Evolutionary conservation across 2,888 invertebrate genomes (phyloP).

Genomic region (Eilema caniola): DNA sequence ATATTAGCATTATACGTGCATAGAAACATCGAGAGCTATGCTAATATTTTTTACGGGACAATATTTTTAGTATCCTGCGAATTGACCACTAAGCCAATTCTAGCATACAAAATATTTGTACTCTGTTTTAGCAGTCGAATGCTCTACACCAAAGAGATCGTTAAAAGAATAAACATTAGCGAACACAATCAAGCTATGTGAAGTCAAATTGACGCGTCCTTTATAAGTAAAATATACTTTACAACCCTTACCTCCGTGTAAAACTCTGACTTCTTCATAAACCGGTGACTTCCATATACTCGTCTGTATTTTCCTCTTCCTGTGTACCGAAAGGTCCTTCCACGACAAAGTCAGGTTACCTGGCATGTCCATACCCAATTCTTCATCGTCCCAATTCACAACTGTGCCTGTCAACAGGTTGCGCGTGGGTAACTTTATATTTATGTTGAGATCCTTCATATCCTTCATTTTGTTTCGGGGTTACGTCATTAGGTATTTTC

Average conservation of each 20-base stretch:
- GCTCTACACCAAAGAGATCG: no score
- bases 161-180: no score
- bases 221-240: no score
- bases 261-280: constrained; percentile 83
- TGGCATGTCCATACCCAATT: constrained; percentile 69
- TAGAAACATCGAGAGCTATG: no score
- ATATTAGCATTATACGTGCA: no score
- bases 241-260: constrained; percentile 82
- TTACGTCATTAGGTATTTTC: constrained; percentile 72
- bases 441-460: constrained; percentile 66
- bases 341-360: constrained; percentile 82
- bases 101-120: no score
- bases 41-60: no score
- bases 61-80: no score
- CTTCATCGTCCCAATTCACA: constrained; percentile 82
- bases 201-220: no score
- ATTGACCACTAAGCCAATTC: no score
- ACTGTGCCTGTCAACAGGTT: constrained; percentile 79
- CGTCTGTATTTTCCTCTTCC: constrained; percentile 78
- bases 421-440: constrained; percentile 74
- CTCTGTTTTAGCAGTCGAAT: no score
- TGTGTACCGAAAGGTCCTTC: constrained; percentile 85
- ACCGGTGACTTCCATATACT: constrained; percentile 82
- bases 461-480: constrained; percentile 69
- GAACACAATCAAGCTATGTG: no score